Evolutionary conservation across 2,113 vertebrate genomes (phyloP).

Genomic region (Todiramphus chloris): DNA sequence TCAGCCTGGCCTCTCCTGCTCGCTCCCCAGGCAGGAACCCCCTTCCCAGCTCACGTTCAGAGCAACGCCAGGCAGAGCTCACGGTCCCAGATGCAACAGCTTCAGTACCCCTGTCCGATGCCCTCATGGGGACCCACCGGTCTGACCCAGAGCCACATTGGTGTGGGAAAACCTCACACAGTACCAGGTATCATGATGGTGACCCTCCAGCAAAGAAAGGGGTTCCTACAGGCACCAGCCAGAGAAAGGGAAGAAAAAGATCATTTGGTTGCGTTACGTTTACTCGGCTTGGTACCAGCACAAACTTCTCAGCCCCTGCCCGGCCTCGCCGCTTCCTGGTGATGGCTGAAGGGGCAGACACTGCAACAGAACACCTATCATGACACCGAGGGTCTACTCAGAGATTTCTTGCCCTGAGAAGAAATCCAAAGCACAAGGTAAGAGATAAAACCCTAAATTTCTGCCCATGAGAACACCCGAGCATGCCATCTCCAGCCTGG

Average conservation of each 20-base stretch:
- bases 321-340: accelerated
- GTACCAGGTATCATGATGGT: accelerated
- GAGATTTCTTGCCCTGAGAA: not conserved
- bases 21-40: not conserved
- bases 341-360: not conserved
- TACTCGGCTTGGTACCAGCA: not conserved
- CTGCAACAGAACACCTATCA: not conserved
- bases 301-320: not conserved
- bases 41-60: not conserved
- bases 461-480: accelerated
- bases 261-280: not conserved
- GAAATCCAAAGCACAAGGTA: not conserved
- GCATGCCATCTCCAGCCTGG: accelerated
- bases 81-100: not conserved
- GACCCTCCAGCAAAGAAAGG: not conserved
- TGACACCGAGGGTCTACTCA: accelerated
- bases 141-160: not conserved
- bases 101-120: accelerated
- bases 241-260: not conserved
- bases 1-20: not conserved
- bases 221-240: not conserved
- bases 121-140: not conserved
- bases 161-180: not conserved
- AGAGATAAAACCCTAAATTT: not conserved
- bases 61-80: not conserved